Evolutionary conservation across 2,113 vertebrate species (phyloP), one percentile per base, ranked within the genome.

Genomic region (Columba janthina): DNA sequence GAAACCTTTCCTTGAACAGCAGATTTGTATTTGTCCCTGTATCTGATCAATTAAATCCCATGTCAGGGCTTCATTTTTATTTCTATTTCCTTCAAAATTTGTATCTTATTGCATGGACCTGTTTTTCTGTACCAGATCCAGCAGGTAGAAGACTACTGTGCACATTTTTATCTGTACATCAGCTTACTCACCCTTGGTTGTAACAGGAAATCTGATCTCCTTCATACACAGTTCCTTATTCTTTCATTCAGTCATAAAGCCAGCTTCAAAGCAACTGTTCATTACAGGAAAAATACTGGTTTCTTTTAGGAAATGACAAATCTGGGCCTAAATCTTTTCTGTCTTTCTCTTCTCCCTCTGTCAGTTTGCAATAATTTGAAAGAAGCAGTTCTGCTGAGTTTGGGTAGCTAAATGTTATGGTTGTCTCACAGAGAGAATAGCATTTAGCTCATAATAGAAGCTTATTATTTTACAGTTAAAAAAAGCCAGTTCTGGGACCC

Each of bases 311-410:
- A 31, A 94, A 86, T 46, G 51, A 64, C 75, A 95, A 48, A 73
- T n/a, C 38, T 66, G 73, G 58, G 60, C 50, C 58, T 70, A 78
- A 69, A 70, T 75, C 21, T 83, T 71, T 75, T 57, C 40, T 65
- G 44, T 58, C 57, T 51, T 80, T 71, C 65, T 74, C 22, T 54
- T 74, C 44, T 74, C 32, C 21, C 53, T 95, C 76, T 87, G 65
- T 48, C 32, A 70, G 69, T 69, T 92, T 72, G 29, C 73, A 92
- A 12, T 95, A 95, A 95, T 92, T 97, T 92, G 70, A 96, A 94
- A 82, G 89, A 78, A 81, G 61, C 36, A 1, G 3, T 65, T 97
- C 65, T 92, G 50, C 77, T 72, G 40, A 42, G 31, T 85, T 86
- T 91, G 93, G 70, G 65, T 69, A 88, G 32, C 56, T 56, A 88